phyloP scores from a whole-genome alignment of 2,113 vertebrate genomes.

The Megaceryle torquata region DNA sequence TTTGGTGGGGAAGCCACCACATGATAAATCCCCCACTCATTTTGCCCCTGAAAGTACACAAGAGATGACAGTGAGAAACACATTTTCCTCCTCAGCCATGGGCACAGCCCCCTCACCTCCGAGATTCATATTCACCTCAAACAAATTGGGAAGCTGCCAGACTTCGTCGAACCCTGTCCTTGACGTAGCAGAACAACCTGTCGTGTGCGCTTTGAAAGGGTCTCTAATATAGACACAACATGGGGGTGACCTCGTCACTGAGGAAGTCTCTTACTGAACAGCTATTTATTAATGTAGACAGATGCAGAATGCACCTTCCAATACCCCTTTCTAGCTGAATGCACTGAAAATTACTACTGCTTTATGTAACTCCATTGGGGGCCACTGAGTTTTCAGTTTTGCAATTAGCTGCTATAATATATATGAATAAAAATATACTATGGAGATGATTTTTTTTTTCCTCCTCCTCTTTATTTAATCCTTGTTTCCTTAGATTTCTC shows the following conservation, averaged over 20 bases:
- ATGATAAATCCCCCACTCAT: not conserved
- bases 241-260: not conserved
- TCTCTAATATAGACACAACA: slow-evolving; percentile 6
- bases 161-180: not conserved
- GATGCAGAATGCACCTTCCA: slow-evolving; percentile 21
- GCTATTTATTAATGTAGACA: slow-evolving; percentile 35
- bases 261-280: not conserved
- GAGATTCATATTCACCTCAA: not conserved
- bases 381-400: slow-evolving; percentile 18
- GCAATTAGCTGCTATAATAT: slow-evolving; percentile 6
- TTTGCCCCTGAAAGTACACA: not conserved
- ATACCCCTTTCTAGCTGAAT: slow-evolving; percentile 9
- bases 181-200: not conserved
- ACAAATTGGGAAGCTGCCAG: not conserved
- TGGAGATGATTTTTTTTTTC: not conserved
- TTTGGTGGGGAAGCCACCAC: not conserved
- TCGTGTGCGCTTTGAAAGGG: not conserved
- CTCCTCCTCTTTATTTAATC: not conserved
- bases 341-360: slow-evolving; percentile 1
- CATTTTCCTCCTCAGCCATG: rapidly evolving
- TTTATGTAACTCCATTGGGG: slow-evolving; percentile 15
- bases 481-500: not conserved
- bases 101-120: not conserved
- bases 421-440: not conserved
- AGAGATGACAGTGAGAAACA: not conserved